Conservation (phyloP, 2,797 vertebrate genomes). For the Vespertilio murinus region DNA sequence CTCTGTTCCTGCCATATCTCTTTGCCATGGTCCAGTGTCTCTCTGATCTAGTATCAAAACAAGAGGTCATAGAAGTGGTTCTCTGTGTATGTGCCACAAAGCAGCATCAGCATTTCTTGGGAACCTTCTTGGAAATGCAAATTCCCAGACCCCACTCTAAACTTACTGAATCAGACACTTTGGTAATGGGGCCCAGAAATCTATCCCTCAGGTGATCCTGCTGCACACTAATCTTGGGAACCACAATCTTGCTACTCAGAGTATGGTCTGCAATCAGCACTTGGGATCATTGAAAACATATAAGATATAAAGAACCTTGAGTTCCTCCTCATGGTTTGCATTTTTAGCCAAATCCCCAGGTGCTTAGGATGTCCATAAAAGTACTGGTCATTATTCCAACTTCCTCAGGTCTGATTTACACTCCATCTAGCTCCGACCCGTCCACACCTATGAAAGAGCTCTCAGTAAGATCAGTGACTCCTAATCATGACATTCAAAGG, state of each 20-base stretch:
- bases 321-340: background rate
- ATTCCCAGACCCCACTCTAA: background rate
- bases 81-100: background rate
- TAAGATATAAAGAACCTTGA: background rate
- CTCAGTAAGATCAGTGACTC: background rate
- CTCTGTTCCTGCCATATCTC: background rate
- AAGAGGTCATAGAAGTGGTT: background rate
- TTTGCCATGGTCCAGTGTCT: background rate
- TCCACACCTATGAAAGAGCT: background rate
- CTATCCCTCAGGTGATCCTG: background rate
- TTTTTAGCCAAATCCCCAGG: background rate
- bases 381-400: background rate
- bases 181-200: background rate
- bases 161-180: background rate
- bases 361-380: background rate
- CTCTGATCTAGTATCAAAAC: background rate
- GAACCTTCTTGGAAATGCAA: background rate
- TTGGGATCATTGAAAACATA: background rate
- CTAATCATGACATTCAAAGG: background rate
- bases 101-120: background rate
- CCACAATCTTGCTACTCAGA: background rate
- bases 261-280: background rate
- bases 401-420: background rate
- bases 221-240: background rate
- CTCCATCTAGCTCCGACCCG: background rate